phyloP scores from a whole-genome alignment of 2,113 vertebrate genomes.

The Colossoma macropomum region DNA sequence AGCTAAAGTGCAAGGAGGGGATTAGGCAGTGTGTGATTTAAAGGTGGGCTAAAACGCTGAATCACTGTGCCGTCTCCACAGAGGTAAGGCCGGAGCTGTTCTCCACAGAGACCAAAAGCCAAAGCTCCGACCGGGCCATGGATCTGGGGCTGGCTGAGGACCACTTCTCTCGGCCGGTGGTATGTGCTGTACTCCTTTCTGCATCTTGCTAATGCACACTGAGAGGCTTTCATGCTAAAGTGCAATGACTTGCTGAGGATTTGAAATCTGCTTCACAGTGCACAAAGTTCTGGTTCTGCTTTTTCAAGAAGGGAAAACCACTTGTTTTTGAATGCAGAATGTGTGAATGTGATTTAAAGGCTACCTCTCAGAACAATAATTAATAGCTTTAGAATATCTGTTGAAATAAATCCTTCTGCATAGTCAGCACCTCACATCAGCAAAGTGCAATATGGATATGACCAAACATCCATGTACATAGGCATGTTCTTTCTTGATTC shows the following conservation, averaged over 20 bases:
- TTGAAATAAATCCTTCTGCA: neutral
- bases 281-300: neutral
- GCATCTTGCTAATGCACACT: neutral
- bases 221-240: neutral
- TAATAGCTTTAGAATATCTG: neutral
- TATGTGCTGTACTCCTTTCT: constrained; percentile 62
- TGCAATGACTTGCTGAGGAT: neutral
- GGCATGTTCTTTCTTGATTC: neutral
- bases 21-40: constrained; percentile 22
- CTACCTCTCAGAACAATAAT: neutral
- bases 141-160: constrained; percentile 93
- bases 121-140: constrained; percentile 80
- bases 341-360: neutral
- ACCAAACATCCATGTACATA: neutral
- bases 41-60: neutral
- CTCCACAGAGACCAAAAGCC: constrained; percentile 71
- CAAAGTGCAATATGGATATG: neutral
- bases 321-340: neutral
- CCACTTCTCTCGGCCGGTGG: constrained; percentile 92
- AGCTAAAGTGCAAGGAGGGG: constrained; percentile 2
- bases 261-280: neutral
- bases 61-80: constrained; percentile 59
- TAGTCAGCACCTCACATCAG: neutral
- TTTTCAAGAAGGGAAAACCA: neutral
- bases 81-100: constrained; percentile 76